phyloP scores from a whole-genome alignment of 2,888 invertebrate genomes.

The Linnaemya tessellans region DNA sequence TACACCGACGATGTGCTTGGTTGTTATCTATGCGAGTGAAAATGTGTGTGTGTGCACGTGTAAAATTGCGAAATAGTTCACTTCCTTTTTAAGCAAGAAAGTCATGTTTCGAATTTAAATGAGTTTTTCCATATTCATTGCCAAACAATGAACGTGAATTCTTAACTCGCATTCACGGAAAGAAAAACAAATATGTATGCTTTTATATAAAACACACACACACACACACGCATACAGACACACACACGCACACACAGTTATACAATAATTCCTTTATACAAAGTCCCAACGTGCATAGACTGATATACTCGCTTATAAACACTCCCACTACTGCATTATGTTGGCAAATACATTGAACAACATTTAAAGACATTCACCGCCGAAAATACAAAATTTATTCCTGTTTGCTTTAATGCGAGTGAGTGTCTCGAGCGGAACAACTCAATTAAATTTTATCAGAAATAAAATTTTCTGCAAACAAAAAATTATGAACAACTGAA shows the following conservation, averaged over 20 bases:
- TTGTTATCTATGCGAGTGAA: neutral
- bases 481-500: too few relatives aligned
- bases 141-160: neutral
- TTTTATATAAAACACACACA: neutral
- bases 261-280: neutral
- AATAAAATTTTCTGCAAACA: too few relatives aligned
- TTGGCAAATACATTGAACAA: too few relatives aligned
- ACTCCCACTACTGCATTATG: too few relatives aligned
- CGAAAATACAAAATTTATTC: too few relatives aligned
- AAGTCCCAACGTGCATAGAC: too few relatives aligned
- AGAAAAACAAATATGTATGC: neutral
- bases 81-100: conserved; percentile 37
- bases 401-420: too few relatives aligned
- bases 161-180: neutral
- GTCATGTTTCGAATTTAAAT: conserved; percentile 54
- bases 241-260: neutral
- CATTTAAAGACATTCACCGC: too few relatives aligned
- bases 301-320: neutral
- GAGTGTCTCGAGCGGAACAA: too few relatives aligned
- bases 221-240: neutral
- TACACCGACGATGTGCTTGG: too few relatives aligned
- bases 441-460: too few relatives aligned
- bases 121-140: conserved; percentile 25
- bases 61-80: conserved; percentile 40
- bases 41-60: neutral